These are phyloP conservation scores for Spilarctia lutea DNA, from an alignment of 2,888 invertebrate species.

Conservation along the genomic window DNA sequence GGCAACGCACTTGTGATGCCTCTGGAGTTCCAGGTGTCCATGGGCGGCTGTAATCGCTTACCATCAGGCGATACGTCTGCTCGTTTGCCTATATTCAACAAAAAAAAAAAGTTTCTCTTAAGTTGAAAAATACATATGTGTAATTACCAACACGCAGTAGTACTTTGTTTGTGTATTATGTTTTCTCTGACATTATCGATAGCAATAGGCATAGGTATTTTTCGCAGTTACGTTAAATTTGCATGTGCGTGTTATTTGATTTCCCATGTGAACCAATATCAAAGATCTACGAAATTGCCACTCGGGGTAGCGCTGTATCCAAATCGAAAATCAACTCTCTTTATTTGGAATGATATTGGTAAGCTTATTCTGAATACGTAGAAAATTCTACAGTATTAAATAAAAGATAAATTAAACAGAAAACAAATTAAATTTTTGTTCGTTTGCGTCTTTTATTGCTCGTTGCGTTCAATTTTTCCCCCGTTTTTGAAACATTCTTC, in stretches of 20 bases:
- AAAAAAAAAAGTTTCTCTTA: too few relatives aligned
- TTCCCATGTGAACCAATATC: constrained; percentile 74
- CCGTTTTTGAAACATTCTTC: too few relatives aligned
- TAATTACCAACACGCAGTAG: background rate
- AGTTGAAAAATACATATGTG: background rate
- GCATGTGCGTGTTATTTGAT: constrained; percentile 68
- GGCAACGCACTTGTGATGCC: too few relatives aligned
- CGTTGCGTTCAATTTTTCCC: too few relatives aligned
- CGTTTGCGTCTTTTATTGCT: too few relatives aligned
- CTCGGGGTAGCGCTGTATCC: constrained; percentile 66
- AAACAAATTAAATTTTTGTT: too few relatives aligned
- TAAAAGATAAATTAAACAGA: too few relatives aligned
- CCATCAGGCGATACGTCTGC: too few relatives aligned
- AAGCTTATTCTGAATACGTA: constrained; percentile 60
- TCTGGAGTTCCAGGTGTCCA: too few relatives aligned
- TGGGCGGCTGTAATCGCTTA: too few relatives aligned
- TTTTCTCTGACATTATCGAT: background rate
- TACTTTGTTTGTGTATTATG: background rate
- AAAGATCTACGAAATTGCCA: constrained; percentile 71
- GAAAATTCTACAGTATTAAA: background rate
- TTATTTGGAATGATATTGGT: constrained; percentile 67
- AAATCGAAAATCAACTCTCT: constrained; percentile 83
- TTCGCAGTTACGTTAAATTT: constrained; percentile 67
- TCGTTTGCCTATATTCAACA: too few relatives aligned
- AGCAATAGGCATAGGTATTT: background rate